Evolutionary conservation across 2,113 vertebrate species (phyloP).

Genomic region (Aspiorhynchus laticeps): DNA sequence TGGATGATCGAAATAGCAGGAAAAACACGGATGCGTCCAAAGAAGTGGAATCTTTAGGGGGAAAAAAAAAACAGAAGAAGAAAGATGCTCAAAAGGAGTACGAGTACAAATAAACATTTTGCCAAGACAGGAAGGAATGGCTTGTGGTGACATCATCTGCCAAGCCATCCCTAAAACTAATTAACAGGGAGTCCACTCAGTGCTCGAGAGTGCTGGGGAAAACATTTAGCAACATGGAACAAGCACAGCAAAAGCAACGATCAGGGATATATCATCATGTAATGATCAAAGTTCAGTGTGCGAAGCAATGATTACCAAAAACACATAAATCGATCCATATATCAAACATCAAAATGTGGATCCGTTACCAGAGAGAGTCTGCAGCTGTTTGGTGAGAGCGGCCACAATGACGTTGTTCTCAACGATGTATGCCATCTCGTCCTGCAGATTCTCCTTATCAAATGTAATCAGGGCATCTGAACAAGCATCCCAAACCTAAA

Average conservation of each 20-base stretch:
- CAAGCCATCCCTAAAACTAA: conserved; percentile 53
- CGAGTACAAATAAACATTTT: conserved; percentile 69
- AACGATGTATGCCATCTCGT: conserved; percentile 93
- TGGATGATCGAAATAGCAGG: conserved; percentile 70
- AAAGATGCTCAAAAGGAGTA: conserved; percentile 44
- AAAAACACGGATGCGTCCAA: conserved; percentile 68
- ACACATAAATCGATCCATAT: conserved; percentile 26
- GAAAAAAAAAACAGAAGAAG: conserved; percentile 62
- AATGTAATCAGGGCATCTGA: conserved; percentile 96
- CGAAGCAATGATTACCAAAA: conserved; percentile 1
- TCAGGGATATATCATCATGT: background rate
- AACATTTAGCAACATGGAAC: conserved; percentile 24
- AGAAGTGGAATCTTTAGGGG: conserved; percentile 55
- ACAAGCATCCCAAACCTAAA: conserved; percentile 98
- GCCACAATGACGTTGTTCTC: conserved; percentile 93
- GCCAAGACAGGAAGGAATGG: conserved; percentile 65
- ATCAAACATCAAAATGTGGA: conserved; percentile 8
- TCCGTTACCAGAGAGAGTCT: conserved; percentile 83
- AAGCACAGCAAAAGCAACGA: conserved; percentile 29
- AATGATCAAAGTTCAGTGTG: background rate
- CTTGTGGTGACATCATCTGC: conserved; percentile 64
- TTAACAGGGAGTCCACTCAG: conserved; percentile 57
- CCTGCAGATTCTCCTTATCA: conserved; percentile 91
- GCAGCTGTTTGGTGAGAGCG: conserved; percentile 89
- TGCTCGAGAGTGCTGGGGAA: background rate